Base-by-base conservation (phyloP, 37 sponge, comb jelly and placozoan genomes). In the Axinella damicornis region DNA sequence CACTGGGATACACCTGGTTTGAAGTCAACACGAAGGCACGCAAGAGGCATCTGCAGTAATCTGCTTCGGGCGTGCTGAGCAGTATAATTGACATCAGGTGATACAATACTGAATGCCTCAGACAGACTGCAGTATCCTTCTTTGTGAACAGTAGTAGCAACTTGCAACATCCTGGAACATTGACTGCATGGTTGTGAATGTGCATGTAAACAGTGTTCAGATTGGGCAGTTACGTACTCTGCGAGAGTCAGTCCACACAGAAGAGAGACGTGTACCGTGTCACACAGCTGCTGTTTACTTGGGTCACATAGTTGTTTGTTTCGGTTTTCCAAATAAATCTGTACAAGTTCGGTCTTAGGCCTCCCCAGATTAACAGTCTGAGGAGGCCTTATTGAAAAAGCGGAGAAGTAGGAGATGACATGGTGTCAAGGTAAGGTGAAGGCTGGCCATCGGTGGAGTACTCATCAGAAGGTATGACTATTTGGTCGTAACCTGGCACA, bases 31-130 rank as follows among this genome's bases (percentile, higher is more conserved):
- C 67, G 27, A 27, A 81, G 11, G 36, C 32, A 58, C 18, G 59
- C 65, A 2, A 69, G 53, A 12, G 73, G 83, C 83, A 73, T 71
- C 36, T 83, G 74, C 4, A 83, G 28, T 15, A 83, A 32, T 6
- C 21, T 41, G 18, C 74, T 5, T 39, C 62, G 57, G 1, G 83
- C 83, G 46, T 39, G 24, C 37, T 38, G 32, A 20, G 73, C 62
- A 33, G 28, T 71, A 39, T 83, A 83, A 21, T 34, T 83, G 20
- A 24, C 58, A 72, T 18, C 38, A 61, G 83, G 74, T 37, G 58
- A 83, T 14, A 40, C 57, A 35, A 72, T 41, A 14, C 52, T 83
- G 61, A 83, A 83, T 60, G 74, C 83, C 12, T 83, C 41, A 18
- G 27, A 28, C 24, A 83, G 41, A 15, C 31, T 33, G 12, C n/a